phyloP scores from a whole-genome alignment of 1,140 invertebrate genomes.

The Nymphalis io region DNA sequence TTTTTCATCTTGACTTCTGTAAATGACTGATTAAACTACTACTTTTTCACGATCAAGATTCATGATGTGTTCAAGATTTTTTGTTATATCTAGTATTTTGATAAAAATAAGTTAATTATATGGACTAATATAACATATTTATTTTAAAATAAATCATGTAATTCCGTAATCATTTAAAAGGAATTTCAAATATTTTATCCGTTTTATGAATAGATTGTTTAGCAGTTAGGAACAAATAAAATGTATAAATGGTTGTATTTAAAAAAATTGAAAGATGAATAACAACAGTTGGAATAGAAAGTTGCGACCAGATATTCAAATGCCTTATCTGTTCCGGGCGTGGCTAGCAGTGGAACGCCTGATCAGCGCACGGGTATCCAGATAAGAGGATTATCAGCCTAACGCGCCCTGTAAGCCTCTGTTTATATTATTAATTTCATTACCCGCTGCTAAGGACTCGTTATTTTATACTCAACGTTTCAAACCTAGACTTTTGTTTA shows the following conservation, averaged over 20 bases:
- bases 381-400: constrained; percentile 59
- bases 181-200: no score
- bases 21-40: no score
- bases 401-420: constrained; percentile 42
- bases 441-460: constrained; percentile 7
- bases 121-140: no score
- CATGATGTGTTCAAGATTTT: no score
- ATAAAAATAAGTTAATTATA: no score
- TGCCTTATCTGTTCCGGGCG: constrained; percentile 37
- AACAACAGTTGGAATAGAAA: constrained; percentile 12
- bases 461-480: neutral
- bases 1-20: neutral
- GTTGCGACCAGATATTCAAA: constrained; percentile 31
- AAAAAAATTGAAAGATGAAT: neutral
- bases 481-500: constrained; percentile 8
- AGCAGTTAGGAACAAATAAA: no score
- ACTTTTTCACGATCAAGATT: no score
- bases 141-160: no score
- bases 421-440: constrained; percentile 54
- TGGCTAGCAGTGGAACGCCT: constrained; percentile 39
- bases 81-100: no score
- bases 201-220: no score
- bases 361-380: constrained; percentile 44
- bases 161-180: no score
- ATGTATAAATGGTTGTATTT: no score